Conservation (phyloP, 2,888 invertebrate species). For the Idaea dimidiata region DNA sequence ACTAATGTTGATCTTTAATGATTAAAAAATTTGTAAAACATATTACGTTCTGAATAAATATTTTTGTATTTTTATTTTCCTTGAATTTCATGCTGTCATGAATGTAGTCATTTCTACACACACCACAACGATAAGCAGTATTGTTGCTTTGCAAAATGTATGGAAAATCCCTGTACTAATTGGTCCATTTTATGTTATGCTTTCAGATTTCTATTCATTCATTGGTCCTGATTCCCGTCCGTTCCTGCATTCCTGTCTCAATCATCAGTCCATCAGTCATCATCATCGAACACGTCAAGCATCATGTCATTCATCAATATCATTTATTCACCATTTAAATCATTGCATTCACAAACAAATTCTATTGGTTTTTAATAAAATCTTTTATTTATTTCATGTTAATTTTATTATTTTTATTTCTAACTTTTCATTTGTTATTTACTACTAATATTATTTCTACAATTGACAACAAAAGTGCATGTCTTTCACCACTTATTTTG, state of each 20-base stretch:
- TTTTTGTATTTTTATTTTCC: too few relatives aligned
- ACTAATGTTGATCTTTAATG: too few relatives aligned
- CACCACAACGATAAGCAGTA: too few relatives aligned
- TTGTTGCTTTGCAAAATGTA: too few relatives aligned
- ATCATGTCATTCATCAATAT: conserved; percentile 16
- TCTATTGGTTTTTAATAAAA: conserved; percentile 6
- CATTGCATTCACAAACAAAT: conserved; percentile 5
- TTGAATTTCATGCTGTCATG: too few relatives aligned
- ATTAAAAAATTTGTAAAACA: too few relatives aligned
- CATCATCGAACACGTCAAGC: conserved; percentile 15
- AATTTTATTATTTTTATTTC: conserved; percentile 1
- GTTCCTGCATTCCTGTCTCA: conserved; percentile 16
- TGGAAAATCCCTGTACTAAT: neutral
- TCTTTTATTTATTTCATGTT: neutral
- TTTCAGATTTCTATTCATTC: conserved; percentile 24
- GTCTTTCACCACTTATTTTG: too few relatives aligned
- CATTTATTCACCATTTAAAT: conserved; percentile 13
- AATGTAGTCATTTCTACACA: too few relatives aligned
- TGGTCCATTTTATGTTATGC: conserved; percentile 8
- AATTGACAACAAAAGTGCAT: neutral
- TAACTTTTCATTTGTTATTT: neutral
- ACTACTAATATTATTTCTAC: neutral
- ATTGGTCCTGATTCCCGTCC: conserved; percentile 20
- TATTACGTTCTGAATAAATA: too few relatives aligned
- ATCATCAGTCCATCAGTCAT: conserved; percentile 3